Conservation (phyloP, 2,888 invertebrate genomes). For the Sphaeridia pumilis region DNA sequence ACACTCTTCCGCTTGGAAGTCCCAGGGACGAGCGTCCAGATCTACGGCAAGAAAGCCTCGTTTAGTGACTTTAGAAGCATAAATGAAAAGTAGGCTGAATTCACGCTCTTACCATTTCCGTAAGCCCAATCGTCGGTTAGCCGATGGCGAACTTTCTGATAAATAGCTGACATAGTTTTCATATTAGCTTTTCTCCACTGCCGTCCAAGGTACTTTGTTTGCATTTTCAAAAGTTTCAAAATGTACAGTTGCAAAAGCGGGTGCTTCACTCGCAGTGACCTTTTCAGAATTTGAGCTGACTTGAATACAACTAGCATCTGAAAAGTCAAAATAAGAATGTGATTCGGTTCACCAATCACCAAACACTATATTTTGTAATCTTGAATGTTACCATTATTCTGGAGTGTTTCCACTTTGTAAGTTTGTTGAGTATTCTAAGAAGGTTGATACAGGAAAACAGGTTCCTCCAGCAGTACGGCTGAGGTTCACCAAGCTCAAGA, state of each 20-base stretch:
- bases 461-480: slow-evolving; percentile 92
- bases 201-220: slow-evolving; percentile 94
- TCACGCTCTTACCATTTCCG: slow-evolving; percentile 61
- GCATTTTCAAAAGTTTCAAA: slow-evolving; percentile 95
- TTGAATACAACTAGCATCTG: slow-evolving; percentile 97
- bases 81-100: slow-evolving; percentile 1
- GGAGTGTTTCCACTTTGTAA: slow-evolving; percentile 99
- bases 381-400: slow-evolving; percentile 63
- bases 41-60: slow-evolving; percentile 45
- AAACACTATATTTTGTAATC: not conserved
- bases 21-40: slow-evolving; percentile 94
- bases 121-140: slow-evolving; percentile 99
- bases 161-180: slow-evolving; percentile 99
- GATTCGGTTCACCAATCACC: not conserved
- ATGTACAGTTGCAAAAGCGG: slow-evolving; percentile 97
- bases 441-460: slow-evolving; percentile 96
- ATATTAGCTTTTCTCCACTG: slow-evolving; percentile 99
- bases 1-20: slow-evolving; percentile 94
- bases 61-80: not conserved
- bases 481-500: slow-evolving; percentile 69
- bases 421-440: slow-evolving; percentile 87
- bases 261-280: slow-evolving; percentile 87
- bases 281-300: slow-evolving; percentile 94
- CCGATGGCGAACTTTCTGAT: slow-evolving; percentile 88
- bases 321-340: slow-evolving; percentile 15